These are phyloP conservation scores for Triplophysa siluroides DNA, from an alignment of 2,113 vertebrate species.

Conservation along the genomic window DNA sequence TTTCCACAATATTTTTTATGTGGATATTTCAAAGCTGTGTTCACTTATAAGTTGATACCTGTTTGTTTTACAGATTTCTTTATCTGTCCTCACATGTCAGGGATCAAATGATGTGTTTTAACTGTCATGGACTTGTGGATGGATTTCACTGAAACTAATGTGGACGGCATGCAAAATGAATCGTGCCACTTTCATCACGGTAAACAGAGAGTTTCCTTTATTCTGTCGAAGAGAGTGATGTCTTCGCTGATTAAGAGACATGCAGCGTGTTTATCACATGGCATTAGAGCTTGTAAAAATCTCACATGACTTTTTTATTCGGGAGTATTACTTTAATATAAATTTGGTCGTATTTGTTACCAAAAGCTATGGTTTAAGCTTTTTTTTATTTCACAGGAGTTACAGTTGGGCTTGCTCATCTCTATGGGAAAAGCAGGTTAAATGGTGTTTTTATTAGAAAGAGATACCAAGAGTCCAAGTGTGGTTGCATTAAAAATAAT, in stretches of 20 bases:
- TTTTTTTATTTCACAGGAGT: too few species aligned
- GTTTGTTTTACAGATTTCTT: background rate
- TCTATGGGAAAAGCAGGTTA: too few species aligned
- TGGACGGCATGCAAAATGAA: conserved; percentile 71
- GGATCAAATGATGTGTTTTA: conserved; percentile 71
- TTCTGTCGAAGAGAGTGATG: conserved; percentile 25
- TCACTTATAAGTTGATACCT: background rate
- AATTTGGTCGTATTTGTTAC: background rate
- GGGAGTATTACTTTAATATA: background rate
- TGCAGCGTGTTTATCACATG: conserved; percentile 48
- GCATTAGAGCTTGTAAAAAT: conserved; percentile 1
- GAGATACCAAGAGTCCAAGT: too few species aligned
- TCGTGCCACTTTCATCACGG: conserved; percentile 70
- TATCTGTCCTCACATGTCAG: conserved; percentile 56
- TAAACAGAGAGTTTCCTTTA: conserved; percentile 71
- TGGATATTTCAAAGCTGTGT: too few species aligned
- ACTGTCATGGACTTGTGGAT: conserved; percentile 65
- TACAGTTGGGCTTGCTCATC: too few species aligned
- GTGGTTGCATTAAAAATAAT: too few species aligned
- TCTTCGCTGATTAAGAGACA: conserved; percentile 49
- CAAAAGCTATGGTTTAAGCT: too few species aligned
- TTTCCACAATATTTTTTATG: too few species aligned
- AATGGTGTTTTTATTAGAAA: too few species aligned
- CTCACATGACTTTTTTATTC: conserved; percentile 36
- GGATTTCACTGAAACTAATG: conserved; percentile 72